Base-by-base conservation (phyloP, 2,797 vertebrate species). In the Triplophysa yarkandensis region DNA sequence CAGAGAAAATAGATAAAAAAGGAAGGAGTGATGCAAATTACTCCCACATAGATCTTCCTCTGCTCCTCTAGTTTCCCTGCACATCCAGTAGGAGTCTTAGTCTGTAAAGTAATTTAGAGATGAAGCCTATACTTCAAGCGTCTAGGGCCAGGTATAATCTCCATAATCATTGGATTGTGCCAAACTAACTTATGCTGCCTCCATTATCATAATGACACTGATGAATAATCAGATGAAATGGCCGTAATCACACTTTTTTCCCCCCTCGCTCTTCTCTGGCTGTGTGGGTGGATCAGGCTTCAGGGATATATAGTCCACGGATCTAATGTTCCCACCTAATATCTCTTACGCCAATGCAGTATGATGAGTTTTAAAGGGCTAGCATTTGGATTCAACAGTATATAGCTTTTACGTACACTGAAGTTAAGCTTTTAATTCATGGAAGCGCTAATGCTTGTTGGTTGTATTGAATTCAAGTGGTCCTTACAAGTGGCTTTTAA, bases 191-290 rank as follows among this genome's bases (percentile, higher is more conserved):
- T 87, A 88, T 87, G 85, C 80, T 81, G 81, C 89, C 79, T 89
- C 89, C 89, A 92, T 92, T 92, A 92, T 89, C 84, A 90, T 92
- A 92, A 93, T 92, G 90, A 87, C 85, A 86, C 68, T 81, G 86
- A 85, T 90, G 88, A 92, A 91, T 89, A 90, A 89, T 89, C 88
- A 77, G 69, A 78, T 69, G 74, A 80, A 83, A 78, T 80, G 69
- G 76, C 71, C 41, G 16, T 74, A 80, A 78, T 80, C 81, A 78
- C 64, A 48, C 58, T 11, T 28, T 62, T 44, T 19, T 17, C 36
- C 3, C 19, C 44, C 16, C 27, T 50, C 3, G n/a, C 32, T 67
- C 43, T 27, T 75, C 43, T 77, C 76, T 39, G 76, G 55, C 34
- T 77, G 76, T 52, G 70, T 83, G 79, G 79, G 79, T 25, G 76